Evolutionary conservation across 2,888 invertebrate genomes (phyloP), one percentile per base, ranked within the genome.

Genomic region (Cantharis lateralis): DNA sequence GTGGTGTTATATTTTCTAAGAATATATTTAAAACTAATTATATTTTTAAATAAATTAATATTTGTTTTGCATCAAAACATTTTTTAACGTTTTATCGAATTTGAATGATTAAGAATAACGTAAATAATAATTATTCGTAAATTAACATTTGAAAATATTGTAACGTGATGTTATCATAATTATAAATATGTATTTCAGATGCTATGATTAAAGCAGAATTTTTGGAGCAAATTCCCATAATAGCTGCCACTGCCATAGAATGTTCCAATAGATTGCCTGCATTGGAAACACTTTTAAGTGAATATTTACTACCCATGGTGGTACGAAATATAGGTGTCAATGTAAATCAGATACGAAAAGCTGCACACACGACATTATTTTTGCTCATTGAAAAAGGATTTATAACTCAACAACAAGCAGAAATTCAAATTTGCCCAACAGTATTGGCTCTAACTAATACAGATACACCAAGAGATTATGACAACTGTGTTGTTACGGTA

Each of bases 201-300:
- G 88, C 90, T 20, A 87, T 89, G 76, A 91, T 93, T 15, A 89
- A 92, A 77, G 89, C 90, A 20, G 92, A 92, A 83, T 85, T 94
- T 83, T 90, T 93, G 86, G 92, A 93, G 83, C 93, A 93, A 83
- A 89, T 94, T 72, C 93, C 93, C 9, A 91, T 92, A 82, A 89
- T 94, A 78, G 93, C 93, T 13, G 88, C 91, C 80, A 90, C 91
- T 81, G 93, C 92, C 79, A 88, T 90, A 80, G 91, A 91, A 83
- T 85, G 84, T 78, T 83, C 84, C 10, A 89, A 89, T 77, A 86
- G 88, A 61, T 86, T 88, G 66, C 89, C 89, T 61, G 87, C 87
- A 61, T 86, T 91, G 74, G 89, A 88, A 26, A 87, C 90, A 82
- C 89, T 92, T 62, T 88, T 92, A 62, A 88, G 90, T 62, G 89